These are phyloP conservation scores for Petrolisthes manimaculis DNA, from an alignment of 2,888 invertebrate species.

Conservation along the genomic window DNA sequence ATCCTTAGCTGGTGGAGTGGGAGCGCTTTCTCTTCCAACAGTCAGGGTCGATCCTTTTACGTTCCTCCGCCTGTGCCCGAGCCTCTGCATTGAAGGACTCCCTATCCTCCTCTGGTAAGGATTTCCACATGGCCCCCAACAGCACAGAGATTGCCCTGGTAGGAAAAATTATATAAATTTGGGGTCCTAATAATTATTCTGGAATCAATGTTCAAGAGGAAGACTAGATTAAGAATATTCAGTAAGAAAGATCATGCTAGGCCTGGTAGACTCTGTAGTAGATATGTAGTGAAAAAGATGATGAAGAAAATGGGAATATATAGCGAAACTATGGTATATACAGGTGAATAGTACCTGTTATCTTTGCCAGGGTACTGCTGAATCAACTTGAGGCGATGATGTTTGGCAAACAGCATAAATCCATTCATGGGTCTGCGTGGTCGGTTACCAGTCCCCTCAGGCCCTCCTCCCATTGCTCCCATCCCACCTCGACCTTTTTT, in stretches of 20 bases:
- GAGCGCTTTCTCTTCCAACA: conserved; percentile 73
- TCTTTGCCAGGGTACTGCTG: conserved; percentile 73
- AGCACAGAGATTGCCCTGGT: conserved; percentile 73
- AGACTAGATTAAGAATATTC: background rate
- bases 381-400: conserved; percentile 71
- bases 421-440: conserved; percentile 74
- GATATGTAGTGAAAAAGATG: background rate
- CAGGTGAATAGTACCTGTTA: conserved; percentile 70
- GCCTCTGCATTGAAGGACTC: conserved; percentile 71
- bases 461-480: conserved; percentile 16
- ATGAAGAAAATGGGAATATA: background rate
- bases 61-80: conserved; percentile 71
- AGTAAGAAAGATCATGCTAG: background rate
- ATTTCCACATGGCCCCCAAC: conserved; percentile 72
- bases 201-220: background rate
- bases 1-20: conserved; percentile 68
- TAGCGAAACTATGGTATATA: background rate
- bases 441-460: conserved; percentile 66
- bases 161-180: conserved; percentile 29
- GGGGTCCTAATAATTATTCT: too few species aligned
- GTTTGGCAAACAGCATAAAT: conserved; percentile 73
- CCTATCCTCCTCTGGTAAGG: conserved; percentile 70
- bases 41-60: conserved; percentile 72
- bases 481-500: conserved; percentile 63
- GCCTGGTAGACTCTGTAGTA: background rate